Evolutionary conservation across 2,797 vertebrate genomes (phyloP).

Genomic region (Sternotherus odoratus): DNA sequence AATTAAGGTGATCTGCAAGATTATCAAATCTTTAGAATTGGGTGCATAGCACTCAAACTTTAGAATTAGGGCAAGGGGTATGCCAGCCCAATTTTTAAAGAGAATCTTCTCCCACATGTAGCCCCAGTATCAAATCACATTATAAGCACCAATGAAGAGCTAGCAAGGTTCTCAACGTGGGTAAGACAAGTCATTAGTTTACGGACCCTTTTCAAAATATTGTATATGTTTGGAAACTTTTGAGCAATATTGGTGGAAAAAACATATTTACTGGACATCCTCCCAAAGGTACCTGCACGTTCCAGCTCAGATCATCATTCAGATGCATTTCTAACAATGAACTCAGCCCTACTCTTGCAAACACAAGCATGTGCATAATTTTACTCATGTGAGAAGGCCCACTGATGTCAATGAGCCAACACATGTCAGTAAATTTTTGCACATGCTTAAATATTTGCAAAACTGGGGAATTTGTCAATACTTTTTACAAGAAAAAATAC

Average conservation of each 20-base stretch:
- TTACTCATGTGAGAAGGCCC: neutral
- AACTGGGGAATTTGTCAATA: neutral
- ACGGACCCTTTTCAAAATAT: neutral
- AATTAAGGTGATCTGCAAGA: neutral
- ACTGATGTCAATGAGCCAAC: neutral
- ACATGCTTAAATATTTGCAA: neutral
- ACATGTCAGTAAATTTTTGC: neutral
- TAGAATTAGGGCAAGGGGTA: neutral
- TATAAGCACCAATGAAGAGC: neutral
- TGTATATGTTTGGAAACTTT: neutral
- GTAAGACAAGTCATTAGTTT: neutral
- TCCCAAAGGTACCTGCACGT: neutral
- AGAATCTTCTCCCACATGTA: neutral
- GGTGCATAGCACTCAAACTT: neutral
- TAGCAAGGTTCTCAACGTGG: neutral
- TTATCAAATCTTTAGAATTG: neutral
- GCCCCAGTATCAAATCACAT: neutral
- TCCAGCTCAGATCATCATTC: neutral
- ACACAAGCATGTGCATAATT: neutral
- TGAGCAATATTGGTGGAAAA: neutral
- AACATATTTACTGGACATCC: neutral
- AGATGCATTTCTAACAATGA: neutral
- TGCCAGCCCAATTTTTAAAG: neutral
- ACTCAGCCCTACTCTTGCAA: neutral
- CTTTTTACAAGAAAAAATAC: no score